Base-by-base conservation (phyloP, 2,888 invertebrate genomes). In the Pollenia angustigena region DNA sequence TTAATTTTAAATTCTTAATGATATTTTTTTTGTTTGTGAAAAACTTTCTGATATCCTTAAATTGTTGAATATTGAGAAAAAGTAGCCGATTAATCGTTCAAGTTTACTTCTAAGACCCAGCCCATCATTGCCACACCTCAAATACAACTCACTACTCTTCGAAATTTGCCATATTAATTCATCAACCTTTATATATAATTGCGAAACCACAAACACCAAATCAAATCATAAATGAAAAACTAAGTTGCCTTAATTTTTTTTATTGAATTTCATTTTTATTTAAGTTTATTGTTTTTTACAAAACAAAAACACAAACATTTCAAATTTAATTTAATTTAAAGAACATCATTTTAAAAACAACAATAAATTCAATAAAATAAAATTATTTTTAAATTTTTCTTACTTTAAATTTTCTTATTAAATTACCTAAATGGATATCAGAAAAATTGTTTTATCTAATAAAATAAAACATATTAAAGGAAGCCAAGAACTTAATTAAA, bases 161-260 rank as follows among this genome's bases (percentile, higher is more conserved):
- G 46, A 78, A 78, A 83, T 56, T 76, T 84, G 81, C 81, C 83
- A 84, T 81, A 72, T 66, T 71, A 14, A 46, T n/a, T 68, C 23
- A 68, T 66, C n/a, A 79, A 64, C 42, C n/a, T 64, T 71, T 71
- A 85, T 48, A 75, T 40, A 69, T 80, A 64, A 76, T 69, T 42
- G 1, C 44, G 46, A 32, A 54, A 52, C 9, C 7, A 32, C 50
- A 60, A 48, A 52, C 14, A 4, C 11, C 7, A 14, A 62, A 14
- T 44, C 54, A 52, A 62, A 14, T 44, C 54, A 52, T 56, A 23
- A 23, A 44, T 14, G 1, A 18, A 54, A 44, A 12, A 8, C 56
- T 87, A 87, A 84, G 85, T 88, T 87, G 85, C 56, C 14, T 56
- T 78, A 80, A 84, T 85, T 87, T 75, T 52, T n/a, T 7, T 16